Evolutionary conservation across 2,113 vertebrate species (phyloP).

Genomic region (Acrocephalus arundinaceus): DNA sequence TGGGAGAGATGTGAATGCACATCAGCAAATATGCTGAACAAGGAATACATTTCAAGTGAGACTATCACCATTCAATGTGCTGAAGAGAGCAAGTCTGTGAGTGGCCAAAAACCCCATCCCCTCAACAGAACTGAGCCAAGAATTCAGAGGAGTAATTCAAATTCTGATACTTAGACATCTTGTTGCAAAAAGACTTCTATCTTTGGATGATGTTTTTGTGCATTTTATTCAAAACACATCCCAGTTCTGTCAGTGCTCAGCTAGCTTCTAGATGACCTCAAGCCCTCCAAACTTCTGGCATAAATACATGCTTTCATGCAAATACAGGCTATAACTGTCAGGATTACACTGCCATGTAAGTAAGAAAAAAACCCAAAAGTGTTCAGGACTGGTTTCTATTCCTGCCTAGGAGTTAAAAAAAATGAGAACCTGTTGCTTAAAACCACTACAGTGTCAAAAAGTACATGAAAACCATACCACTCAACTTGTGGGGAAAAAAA

Average conservation of each 20-base stretch:
- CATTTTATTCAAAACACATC: background rate
- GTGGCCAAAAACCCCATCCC: background rate
- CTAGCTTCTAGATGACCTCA: background rate
- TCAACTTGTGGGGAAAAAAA: background rate
- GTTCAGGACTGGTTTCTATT: background rate
- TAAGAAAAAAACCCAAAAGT: background rate
- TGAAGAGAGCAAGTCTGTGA: background rate
- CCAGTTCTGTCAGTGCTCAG: background rate
- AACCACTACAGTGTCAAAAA: rapidly evolving
- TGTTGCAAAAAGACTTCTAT: background rate
- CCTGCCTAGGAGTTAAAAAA: background rate
- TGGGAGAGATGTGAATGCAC: background rate
- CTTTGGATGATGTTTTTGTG: background rate
- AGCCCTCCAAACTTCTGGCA: background rate
- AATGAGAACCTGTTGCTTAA: background rate
- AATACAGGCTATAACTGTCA: background rate
- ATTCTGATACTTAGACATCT: background rate
- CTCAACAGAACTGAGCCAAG: background rate
- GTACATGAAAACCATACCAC: background rate
- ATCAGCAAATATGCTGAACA: background rate
- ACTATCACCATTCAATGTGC: background rate
- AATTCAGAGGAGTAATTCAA: background rate
- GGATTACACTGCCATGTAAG: background rate
- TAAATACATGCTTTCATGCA: background rate
- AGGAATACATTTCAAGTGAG: background rate